These are phyloP conservation scores for Sisyra terminalis DNA, from an alignment of 2,888 invertebrate species.

Conservation along the genomic window DNA sequence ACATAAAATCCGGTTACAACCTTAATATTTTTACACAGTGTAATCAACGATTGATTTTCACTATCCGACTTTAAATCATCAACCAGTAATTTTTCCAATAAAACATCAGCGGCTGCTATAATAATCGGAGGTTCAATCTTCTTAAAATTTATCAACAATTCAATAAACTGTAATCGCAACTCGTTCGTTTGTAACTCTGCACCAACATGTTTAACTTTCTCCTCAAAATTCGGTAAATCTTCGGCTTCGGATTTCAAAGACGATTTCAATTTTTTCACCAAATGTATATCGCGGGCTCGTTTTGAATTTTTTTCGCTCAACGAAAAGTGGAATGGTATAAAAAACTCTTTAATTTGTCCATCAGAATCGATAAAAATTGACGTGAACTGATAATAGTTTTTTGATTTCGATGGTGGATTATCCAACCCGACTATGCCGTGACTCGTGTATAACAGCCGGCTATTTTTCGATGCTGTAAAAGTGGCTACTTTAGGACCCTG, in stretches of 20 bases:
- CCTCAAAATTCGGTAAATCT: slow-evolving; percentile 30
- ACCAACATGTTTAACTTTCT: slow-evolving; percentile 37
- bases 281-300: slow-evolving; percentile 73
- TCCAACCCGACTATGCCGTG: slow-evolving; percentile 65
- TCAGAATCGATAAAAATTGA: slow-evolving; percentile 73
- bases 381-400: slow-evolving; percentile 44
- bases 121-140: slow-evolving; percentile 43
- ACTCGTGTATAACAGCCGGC: slow-evolving; percentile 60
- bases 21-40: slow-evolving; percentile 20
- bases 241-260: slow-evolving; percentile 37
- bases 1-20: slow-evolving; percentile 20
- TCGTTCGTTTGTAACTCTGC: slow-evolving; percentile 53
- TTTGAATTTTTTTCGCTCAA: slow-evolving; percentile 76
- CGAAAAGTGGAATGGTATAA: slow-evolving; percentile 82
- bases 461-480: slow-evolving; percentile 76
- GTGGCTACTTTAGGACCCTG: slow-evolving; percentile 81
- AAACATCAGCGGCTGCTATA: slow-evolving; percentile 30
- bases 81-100: slow-evolving; percentile 22
- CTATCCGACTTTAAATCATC: slow-evolving; percentile 14
- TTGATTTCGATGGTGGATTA: slow-evolving; percentile 33
- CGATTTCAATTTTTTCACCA: slow-evolving; percentile 58
- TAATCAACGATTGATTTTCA: slow-evolving; percentile 17
- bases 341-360: slow-evolving; percentile 65
- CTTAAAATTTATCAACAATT: slow-evolving; percentile 48
- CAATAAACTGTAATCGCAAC: slow-evolving; percentile 51